These are phyloP conservation scores for Orthosia incerta DNA, from an alignment of 2,888 invertebrate species.

Conservation along the genomic window DNA sequence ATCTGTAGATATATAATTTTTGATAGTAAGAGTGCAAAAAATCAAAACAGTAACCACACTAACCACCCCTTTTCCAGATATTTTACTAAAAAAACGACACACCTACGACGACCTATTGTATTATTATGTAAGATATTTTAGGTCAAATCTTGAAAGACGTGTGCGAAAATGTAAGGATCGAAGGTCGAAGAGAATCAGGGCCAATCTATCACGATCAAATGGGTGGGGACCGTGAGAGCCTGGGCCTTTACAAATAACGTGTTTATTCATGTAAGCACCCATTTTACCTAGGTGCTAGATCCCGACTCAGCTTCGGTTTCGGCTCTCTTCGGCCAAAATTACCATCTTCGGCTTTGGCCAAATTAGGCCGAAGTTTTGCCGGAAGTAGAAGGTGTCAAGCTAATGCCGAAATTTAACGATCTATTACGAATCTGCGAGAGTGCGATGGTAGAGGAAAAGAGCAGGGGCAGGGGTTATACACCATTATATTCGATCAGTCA, in stretches of 20 bases:
- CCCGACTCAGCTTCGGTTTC: too few relatives aligned
- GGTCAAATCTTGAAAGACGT: slow-evolving; percentile 42
- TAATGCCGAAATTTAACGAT: too few relatives aligned
- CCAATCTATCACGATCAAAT: slow-evolving; percentile 62
- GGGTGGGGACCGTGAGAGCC: slow-evolving; percentile 42
- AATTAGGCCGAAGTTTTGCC: too few relatives aligned
- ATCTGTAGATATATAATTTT: too few relatives aligned
- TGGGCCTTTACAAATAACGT: slow-evolving; percentile 54
- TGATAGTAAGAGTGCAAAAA: not conserved
- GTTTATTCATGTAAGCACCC: slow-evolving; percentile 41
- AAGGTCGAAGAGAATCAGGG: slow-evolving; percentile 52
- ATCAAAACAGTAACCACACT: not conserved
- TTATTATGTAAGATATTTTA: slow-evolving; percentile 32
- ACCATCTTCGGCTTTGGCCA: too few relatives aligned
- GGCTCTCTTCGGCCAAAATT: too few relatives aligned
- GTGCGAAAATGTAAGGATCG: slow-evolving; percentile 35
- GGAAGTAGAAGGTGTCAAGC: too few relatives aligned
- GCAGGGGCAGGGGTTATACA: too few relatives aligned
- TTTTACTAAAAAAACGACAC: slow-evolving; percentile 2
- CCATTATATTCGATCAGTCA: too few relatives aligned
- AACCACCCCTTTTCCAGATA: not conserved
- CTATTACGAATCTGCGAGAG: too few relatives aligned
- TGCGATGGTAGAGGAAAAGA: too few relatives aligned
- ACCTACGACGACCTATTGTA: not conserved
- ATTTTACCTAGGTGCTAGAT: slow-evolving; percentile 5